Conservation (phyloP, 2,113 vertebrate species). For the Phoxinus phoxinus region DNA sequence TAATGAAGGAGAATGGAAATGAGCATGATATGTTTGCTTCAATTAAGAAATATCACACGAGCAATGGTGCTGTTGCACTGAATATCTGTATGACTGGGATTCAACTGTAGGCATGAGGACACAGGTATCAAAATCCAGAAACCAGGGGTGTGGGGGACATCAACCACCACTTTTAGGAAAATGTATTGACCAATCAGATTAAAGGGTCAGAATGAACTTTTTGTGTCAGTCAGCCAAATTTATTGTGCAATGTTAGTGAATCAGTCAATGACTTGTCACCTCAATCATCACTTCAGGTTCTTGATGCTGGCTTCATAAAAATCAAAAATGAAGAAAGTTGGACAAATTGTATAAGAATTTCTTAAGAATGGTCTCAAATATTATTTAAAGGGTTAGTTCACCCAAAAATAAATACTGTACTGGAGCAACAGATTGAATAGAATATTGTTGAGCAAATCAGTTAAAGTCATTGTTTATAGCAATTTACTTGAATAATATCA, state of each 20-base stretch:
- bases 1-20: conserved; percentile 29
- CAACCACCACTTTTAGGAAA: background rate
- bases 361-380: background rate
- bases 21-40: conserved; percentile 5
- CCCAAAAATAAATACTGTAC: no score
- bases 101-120: background rate
- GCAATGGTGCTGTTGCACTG: background rate
- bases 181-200: background rate
- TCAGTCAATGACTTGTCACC: background rate
- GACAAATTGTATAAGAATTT: background rate
- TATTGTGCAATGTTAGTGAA: background rate
- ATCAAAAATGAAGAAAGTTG: no score
- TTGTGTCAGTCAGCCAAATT: background rate
- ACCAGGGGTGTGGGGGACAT: background rate
- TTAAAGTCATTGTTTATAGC: background rate
- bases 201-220: no score
- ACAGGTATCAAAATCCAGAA: background rate
- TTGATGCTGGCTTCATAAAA: no score
- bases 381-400: background rate
- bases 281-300: no score
- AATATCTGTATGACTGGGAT: background rate
- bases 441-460: background rate
- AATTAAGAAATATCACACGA: background rate
- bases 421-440: background rate
- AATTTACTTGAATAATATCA: background rate